Conservation (phyloP, 2,888 invertebrate genomes). For the Dysmachus trigonus region DNA sequence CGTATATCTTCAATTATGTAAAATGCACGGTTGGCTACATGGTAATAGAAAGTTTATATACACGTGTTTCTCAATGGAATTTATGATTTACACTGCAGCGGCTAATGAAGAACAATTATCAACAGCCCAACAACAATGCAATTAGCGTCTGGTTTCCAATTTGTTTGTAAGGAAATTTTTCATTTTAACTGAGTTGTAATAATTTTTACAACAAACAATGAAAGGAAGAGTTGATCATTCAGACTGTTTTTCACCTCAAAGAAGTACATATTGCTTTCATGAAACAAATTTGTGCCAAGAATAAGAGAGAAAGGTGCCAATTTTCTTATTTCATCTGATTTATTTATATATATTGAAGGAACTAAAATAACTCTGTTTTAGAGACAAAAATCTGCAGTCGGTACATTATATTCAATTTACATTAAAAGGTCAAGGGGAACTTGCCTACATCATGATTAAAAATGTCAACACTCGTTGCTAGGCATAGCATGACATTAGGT, state of each 20-base stretch:
- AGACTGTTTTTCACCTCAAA: not conserved
- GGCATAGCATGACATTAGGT: not conserved
- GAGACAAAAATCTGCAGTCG: not conserved
- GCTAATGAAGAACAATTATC: not conserved
- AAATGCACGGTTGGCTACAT: not conserved
- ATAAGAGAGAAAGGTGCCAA: not conserved
- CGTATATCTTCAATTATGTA: not conserved
- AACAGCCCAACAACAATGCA: not conserved
- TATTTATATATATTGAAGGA: not conserved
- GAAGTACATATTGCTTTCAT: not conserved
- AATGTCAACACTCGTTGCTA: not conserved
- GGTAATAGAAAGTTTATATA: not conserved
- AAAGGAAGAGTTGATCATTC: not conserved
- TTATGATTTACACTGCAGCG: not conserved
- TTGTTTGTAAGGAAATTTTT: not conserved
- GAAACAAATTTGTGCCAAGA: not conserved
- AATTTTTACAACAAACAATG: not conserved
- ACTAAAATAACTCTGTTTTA: not conserved
- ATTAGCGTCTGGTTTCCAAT: not conserved
- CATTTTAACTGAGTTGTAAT: not conserved
- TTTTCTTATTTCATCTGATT: not conserved
- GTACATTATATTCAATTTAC: not conserved
- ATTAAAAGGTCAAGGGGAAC: not conserved
- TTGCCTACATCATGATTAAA: not conserved
- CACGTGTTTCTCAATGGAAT: not conserved